A percentile compares a stretch with the other conserved stretches of the same genome.
Evolutionary conservation across 2,113 vertebrate genomes (phyloP).

Genomic region (Euleptes europaea): DNA sequence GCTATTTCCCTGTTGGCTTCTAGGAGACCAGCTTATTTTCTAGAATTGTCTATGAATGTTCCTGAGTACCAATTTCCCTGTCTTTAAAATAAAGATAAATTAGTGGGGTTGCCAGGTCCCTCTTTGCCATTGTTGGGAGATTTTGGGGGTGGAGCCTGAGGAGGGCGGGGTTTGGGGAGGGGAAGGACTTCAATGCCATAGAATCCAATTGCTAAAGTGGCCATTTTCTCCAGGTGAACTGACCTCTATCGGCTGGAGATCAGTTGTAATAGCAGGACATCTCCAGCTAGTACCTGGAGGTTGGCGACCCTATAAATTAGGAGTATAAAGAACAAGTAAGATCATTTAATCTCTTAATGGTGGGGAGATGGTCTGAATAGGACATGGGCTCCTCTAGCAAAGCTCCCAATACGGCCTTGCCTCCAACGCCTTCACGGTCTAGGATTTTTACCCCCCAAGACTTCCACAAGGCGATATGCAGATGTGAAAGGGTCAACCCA

Average conservation of each 20-base stretch:
- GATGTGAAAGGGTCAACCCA: conserved; percentile 1
- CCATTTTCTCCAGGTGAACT: no score
- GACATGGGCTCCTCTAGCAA: background rate
- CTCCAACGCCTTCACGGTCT: background rate
- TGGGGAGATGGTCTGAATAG: background rate
- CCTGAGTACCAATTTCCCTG: background rate
- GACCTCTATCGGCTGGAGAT: no score
- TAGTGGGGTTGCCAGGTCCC: no score
- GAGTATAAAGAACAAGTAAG: background rate
- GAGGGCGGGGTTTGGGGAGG: no score
- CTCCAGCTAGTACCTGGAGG: no score
- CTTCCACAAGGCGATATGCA: background rate
- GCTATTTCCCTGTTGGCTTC: background rate
- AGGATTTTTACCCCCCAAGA: background rate
- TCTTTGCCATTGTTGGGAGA: no score
- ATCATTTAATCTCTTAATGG: background rate
- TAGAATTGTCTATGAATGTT: background rate
- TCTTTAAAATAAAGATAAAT: background rate
- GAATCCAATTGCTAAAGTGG: no score
- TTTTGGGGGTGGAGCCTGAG: no score
- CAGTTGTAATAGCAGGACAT: no score
- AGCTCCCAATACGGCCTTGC: background rate
- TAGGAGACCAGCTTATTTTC: background rate
- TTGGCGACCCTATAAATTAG: background rate
- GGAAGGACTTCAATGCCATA: no score